Conservation (phyloP, 2,797 vertebrate species). For the Danionella dracula region DNA sequence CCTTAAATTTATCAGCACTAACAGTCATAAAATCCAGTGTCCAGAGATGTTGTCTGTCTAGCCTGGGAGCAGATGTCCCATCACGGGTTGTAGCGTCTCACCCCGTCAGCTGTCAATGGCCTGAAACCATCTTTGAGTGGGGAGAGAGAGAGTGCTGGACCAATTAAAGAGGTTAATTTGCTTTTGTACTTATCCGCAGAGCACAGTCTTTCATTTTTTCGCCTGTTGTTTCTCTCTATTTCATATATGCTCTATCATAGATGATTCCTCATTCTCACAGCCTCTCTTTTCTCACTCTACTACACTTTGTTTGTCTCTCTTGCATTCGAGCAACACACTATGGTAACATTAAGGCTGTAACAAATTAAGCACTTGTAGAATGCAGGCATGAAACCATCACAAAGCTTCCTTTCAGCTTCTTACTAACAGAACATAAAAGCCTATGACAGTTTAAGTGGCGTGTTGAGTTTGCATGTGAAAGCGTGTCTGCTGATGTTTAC, state of each 20-base stretch:
- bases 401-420: constrained; percentile 31
- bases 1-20: neutral
- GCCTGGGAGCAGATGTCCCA: constrained; percentile 25
- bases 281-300: neutral
- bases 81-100: constrained; percentile 56
- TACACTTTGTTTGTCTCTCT: constrained; percentile 20
- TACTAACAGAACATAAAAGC: constrained; percentile 25
- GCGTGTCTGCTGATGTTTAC: constrained; percentile 22
- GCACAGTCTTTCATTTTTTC: neutral
- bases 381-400: constrained; percentile 29
- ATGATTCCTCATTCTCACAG: neutral
- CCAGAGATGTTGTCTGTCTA: constrained; percentile 14
- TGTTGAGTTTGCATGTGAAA: constrained; percentile 38
- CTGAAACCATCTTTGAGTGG: constrained; percentile 64
- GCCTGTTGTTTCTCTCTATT: constrained; percentile 23
- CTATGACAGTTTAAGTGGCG: constrained; percentile 36
- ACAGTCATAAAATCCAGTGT: neutral
- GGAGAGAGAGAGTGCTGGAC: constrained; percentile 64
- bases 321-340: constrained; percentile 10
- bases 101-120: constrained; percentile 73
- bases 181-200: constrained; percentile 34
- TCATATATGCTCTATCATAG: constrained; percentile 4
- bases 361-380: constrained; percentile 38
- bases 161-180: constrained; percentile 76
- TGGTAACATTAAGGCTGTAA: constrained; percentile 29